Percentiles rank a stretch among this genome's conserved stretches.
These are phyloP conservation scores for Cyclophora punctaria DNA, from an alignment of 2,888 invertebrate species.

Conservation along the genomic window DNA sequence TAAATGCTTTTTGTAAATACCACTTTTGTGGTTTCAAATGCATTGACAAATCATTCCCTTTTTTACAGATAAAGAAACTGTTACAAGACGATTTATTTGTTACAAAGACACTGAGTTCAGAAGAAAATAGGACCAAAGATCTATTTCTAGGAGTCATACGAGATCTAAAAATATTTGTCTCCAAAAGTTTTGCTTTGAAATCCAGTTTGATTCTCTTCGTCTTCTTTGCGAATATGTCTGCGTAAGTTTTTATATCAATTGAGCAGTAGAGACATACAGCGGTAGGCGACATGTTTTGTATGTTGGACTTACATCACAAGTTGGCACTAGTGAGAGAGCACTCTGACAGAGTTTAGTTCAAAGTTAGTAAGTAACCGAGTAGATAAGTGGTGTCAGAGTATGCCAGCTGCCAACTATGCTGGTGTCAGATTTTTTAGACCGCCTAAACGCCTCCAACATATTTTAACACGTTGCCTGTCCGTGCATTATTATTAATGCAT, in stretches of 20 bases:
- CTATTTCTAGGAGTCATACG: slow-evolving; percentile 54
- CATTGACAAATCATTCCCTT: not conserved
- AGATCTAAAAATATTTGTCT: slow-evolving; percentile 57
- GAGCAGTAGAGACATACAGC: no score
- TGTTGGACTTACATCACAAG: no score
- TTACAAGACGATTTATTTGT: slow-evolving; percentile 53
- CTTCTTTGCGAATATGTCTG: slow-evolving; percentile 69
- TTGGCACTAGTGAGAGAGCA: no score
- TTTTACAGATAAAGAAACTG: slow-evolving; percentile 53
- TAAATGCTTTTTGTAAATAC: not conserved
- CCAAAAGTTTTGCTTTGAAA: slow-evolving; percentile 53
- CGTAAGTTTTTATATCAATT: slow-evolving; percentile 42
- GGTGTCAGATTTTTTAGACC: no score
- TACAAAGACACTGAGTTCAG: slow-evolving; percentile 42
- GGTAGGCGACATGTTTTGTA: no score
- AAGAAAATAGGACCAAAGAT: slow-evolving; percentile 50
- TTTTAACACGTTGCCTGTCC: no score
- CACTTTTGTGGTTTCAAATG: not conserved
- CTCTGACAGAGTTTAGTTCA: no score
- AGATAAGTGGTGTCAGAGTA: no score
- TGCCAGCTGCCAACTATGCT: no score
- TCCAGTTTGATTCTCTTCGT: slow-evolving; percentile 57
- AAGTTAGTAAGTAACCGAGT: no score
- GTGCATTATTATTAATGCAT: no score
- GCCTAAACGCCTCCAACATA: no score